Conservation (phyloP, 53 echinoderm and acorn worm genomes). For the Paracentrotus lividus region DNA sequence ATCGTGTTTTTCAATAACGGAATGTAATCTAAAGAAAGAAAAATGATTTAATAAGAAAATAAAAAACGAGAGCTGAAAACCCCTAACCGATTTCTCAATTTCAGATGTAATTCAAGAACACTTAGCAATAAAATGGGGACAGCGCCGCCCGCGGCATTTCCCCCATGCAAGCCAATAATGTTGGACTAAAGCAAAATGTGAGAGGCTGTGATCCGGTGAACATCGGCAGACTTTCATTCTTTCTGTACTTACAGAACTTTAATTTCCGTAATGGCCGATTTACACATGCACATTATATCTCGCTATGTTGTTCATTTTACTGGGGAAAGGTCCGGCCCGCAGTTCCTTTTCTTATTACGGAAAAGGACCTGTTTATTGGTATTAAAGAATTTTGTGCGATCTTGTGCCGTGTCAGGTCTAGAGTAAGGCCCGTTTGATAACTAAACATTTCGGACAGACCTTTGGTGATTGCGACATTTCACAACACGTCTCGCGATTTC, state of each 20-base stretch:
- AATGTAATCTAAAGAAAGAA: too few species aligned
- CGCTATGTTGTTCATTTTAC: not conserved
- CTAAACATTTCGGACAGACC: too few species aligned
- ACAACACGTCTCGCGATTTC: not conserved
- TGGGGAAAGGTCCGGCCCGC: not conserved
- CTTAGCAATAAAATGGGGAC: not conserved
- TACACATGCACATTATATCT: not conserved
- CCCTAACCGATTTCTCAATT: too few species aligned
- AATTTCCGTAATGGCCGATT: slow-evolving; percentile 1
- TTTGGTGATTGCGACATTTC: too few species aligned
- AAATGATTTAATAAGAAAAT: too few species aligned
- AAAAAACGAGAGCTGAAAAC: too few species aligned
- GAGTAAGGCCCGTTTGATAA: too few species aligned
- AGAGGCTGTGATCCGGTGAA: not conserved
- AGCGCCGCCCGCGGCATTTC: not conserved
- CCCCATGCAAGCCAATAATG: not conserved
- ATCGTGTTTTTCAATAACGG: too few species aligned
- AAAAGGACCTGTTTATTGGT: not conserved
- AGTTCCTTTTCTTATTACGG: not conserved
- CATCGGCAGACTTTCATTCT: not conserved
- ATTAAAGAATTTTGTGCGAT: not conserved
- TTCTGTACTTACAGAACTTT: not conserved
- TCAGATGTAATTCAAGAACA: not conserved
- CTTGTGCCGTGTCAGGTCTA: not conserved
- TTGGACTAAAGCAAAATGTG: not conserved